Conservation (phyloP, 2,113 vertebrate genomes). For the Cottus gobio region DNA sequence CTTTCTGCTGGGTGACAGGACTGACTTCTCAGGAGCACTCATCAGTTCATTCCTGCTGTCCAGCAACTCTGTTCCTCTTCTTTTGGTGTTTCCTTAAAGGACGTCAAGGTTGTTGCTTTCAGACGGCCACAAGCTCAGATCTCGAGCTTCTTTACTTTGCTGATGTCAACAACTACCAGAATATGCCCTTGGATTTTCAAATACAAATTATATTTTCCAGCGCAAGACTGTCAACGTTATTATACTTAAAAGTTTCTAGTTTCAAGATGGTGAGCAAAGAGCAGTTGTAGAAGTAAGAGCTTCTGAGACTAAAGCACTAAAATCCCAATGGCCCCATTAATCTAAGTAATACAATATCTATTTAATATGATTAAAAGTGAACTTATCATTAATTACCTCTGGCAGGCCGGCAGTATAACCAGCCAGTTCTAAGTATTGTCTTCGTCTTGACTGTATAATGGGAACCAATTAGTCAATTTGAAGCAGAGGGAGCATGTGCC, state of each 20-base stretch:
- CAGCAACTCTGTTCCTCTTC: neutral
- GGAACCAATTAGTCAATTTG: neutral
- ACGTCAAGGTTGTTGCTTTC: constrained; percentile 35
- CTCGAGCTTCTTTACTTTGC: neutral
- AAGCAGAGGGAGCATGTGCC: neutral
- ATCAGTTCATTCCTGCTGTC: constrained; percentile 23
- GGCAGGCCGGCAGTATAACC: neutral
- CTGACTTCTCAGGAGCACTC: constrained; percentile 20
- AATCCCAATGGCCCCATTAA: constrained; percentile 17
- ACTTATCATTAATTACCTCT: neutral
- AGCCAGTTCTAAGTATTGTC: neutral
- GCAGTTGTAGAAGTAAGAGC: neutral
- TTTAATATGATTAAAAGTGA: constrained; percentile 36
- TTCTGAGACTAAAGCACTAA: constrained; percentile 14
- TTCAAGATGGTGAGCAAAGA: neutral
- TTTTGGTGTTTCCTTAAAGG: neutral
- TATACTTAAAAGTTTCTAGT: neutral
- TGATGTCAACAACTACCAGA: neutral
- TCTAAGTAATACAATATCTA: constrained; percentile 31
- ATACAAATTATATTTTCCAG: neutral
- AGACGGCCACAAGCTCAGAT: neutral
- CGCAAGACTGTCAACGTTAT: neutral
- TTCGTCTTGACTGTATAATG: neutral
- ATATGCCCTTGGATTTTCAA: neutral
- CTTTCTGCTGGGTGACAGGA: constrained; percentile 29